These are phyloP conservation scores for Dioctria linearis DNA, from an alignment of 2,888 invertebrate species.

Conservation along the genomic window DNA sequence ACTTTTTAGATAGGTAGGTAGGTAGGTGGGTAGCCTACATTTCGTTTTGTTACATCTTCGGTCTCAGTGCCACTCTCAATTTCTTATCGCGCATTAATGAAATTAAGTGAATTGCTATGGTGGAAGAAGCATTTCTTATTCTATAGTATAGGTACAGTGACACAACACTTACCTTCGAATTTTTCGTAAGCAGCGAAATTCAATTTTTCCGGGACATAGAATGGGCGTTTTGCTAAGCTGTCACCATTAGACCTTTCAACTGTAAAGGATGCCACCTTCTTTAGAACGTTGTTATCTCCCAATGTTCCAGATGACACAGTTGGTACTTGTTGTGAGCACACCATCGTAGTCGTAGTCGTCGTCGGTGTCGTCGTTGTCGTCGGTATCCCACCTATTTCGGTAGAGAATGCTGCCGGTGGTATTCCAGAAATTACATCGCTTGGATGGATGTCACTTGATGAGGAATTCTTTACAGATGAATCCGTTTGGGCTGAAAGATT, in stretches of 20 bases:
- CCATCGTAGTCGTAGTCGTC: constrained; percentile 40
- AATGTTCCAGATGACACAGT: constrained; percentile 52
- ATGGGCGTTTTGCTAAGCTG: constrained; percentile 76
- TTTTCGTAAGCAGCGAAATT: constrained; percentile 90
- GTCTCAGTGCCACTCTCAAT: constrained; percentile 29
- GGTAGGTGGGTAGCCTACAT: too few relatives aligned
- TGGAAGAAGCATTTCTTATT: background rate
- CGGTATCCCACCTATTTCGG: constrained; percentile 44
- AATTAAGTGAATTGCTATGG: constrained; percentile 46
- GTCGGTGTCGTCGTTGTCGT: constrained; percentile 11
- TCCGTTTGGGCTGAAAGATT: constrained; percentile 62
- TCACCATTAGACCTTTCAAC: constrained; percentile 75
- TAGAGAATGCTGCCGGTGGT: constrained; percentile 67
- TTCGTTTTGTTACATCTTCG: background rate
- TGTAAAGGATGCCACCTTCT: constrained; percentile 88
- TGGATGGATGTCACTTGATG: constrained; percentile 69
- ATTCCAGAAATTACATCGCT: constrained; percentile 69
- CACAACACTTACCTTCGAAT: constrained; percentile 84
- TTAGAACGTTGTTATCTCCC: constrained; percentile 80
- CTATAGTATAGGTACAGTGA: background rate
- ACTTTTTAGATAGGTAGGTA: too few relatives aligned
- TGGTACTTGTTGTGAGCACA: constrained; percentile 40
- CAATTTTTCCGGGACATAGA: constrained; percentile 88
- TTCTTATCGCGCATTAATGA: constrained; percentile 40
- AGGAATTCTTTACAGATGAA: constrained; percentile 61